Evolutionary conservation across 2,797 vertebrate genomes (phyloP).

Genomic region (Acridotheres tristis): DNA sequence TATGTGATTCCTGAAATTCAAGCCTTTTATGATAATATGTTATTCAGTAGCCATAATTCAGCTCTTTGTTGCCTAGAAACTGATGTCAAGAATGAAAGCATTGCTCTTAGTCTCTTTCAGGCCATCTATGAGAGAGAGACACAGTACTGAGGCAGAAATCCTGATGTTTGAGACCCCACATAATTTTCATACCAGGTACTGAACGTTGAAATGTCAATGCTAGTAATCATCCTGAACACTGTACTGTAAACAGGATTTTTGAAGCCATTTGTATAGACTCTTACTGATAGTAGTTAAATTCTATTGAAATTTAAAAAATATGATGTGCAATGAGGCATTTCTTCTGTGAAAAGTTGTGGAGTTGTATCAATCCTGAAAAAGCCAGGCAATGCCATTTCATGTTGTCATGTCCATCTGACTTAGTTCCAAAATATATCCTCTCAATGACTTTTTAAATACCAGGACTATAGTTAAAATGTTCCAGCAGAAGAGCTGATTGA

Average conservation of each 20-base stretch:
- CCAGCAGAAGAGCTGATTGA: neutral
- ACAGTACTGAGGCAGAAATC: neutral
- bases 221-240: neutral
- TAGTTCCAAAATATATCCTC: neutral
- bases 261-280: neutral
- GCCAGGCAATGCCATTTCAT: neutral
- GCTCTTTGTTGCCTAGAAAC: constrained; percentile 46
- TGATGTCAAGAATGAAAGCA: constrained; percentile 27
- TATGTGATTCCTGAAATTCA: neutral
- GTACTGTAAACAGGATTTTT: neutral
- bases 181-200: neutral
- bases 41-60: neutral
- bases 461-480: neutral
- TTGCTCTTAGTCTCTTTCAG: neutral
- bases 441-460: neutral
- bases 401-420: neutral
- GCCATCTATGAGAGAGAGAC: neutral
- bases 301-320: neutral
- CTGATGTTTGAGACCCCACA: neutral
- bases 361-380: neutral
- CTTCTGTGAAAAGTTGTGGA: neutral
- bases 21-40: neutral
- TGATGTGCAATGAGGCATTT: neutral
- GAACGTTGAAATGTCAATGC: neutral
- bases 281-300: neutral